A percentile compares a stretch with the other conserved stretches of the same genome.
Conservation (phyloP, 2,113 vertebrate species). For the Cyanistes caeruleus region DNA sequence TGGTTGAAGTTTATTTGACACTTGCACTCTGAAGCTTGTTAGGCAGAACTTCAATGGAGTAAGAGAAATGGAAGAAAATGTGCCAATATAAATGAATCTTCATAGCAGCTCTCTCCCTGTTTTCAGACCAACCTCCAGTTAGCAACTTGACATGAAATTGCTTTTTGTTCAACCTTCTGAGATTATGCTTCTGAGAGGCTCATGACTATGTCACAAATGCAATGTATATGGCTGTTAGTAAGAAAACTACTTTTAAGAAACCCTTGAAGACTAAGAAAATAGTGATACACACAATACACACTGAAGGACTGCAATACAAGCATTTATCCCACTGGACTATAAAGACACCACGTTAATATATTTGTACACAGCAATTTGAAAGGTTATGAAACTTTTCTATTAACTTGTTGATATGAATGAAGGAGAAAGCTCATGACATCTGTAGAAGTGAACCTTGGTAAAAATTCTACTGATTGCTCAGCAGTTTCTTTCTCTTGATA, state of each 20-base stretch:
- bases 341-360: not conserved
- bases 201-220: fast-evolving
- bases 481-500: not conserved
- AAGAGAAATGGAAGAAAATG: not conserved
- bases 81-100: not conserved
- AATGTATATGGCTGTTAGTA: not conserved
- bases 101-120: not conserved
- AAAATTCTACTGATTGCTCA: not conserved
- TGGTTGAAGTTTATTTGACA: not conserved
- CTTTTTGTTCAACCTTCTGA: not conserved
- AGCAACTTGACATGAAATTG: not conserved
- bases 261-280: not conserved
- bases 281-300: not conserved
- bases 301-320: not conserved
- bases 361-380: not conserved
- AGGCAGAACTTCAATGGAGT: not conserved
- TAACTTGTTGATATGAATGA: not conserved
- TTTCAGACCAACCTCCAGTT: not conserved
- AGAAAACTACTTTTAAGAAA: not conserved
- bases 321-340: not conserved
- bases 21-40: not conserved
- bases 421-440: not conserved
- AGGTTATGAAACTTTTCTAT: not conserved
- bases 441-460: not conserved
- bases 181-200: not conserved